Conservation (phyloP, 2,888 invertebrate genomes). For the Eupsilia transversa region DNA sequence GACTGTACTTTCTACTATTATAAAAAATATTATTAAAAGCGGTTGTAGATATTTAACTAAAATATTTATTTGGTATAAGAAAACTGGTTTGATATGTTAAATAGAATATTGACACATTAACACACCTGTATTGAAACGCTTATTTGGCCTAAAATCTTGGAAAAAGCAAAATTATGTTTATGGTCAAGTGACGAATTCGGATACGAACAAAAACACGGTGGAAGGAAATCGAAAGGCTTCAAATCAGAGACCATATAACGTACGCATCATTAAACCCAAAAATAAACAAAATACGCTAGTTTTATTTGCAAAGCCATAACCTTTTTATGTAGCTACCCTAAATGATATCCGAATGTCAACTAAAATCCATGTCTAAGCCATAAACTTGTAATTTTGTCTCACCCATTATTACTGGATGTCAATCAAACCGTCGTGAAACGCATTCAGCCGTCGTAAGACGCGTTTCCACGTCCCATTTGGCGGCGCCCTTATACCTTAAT, state of each 20-base stretch:
- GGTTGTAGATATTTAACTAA: too few relatives aligned
- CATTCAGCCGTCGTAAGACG: slow-evolving; percentile 34
- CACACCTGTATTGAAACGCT: background rate
- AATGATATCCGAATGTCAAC: slow-evolving; percentile 45
- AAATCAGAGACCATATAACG: background rate
- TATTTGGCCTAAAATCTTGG: too few relatives aligned
- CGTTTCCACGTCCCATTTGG: slow-evolving; percentile 45
- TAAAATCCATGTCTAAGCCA: slow-evolving; percentile 21
- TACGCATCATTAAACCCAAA: slow-evolving; percentile 22
- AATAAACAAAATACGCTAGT: slow-evolving; percentile 30
- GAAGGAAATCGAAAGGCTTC: slow-evolving; percentile 12
- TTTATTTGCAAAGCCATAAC: slow-evolving; percentile 38
- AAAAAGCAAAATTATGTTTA: background rate
- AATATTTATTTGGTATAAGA: background rate
- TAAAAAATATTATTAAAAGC: background rate
- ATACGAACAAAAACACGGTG: background rate
- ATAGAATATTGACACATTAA: background rate
- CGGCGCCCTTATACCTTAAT: slow-evolving; percentile 57
- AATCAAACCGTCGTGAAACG: slow-evolving; percentile 62
- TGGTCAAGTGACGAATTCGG: background rate
- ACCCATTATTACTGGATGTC: slow-evolving; percentile 27
- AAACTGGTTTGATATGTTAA: background rate
- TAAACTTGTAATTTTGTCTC: slow-evolving; percentile 44
- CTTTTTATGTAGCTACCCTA: slow-evolving; percentile 42
- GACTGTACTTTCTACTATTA: slow-evolving; percentile 15